Percentiles rank a stretch among this genome's conserved stretches.
Conservation (phyloP, 2,113 vertebrate species). For the Ctenodactylus gundi region DNA sequence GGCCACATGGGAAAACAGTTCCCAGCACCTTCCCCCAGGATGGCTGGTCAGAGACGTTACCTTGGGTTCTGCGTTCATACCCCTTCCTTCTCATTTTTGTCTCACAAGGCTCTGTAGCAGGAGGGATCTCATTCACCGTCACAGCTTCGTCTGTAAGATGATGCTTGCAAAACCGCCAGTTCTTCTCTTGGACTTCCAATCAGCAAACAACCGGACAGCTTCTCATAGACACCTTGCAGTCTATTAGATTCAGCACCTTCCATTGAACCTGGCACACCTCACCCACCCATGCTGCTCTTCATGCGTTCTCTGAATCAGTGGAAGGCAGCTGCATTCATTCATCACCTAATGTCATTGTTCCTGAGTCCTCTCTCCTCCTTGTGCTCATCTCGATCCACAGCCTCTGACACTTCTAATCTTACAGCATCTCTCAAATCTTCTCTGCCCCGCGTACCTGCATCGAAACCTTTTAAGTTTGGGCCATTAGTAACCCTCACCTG, state of each 20-base stretch:
- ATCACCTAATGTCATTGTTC: background rate
- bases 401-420: background rate
- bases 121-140: background rate
- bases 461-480: background rate
- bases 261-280: background rate
- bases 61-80: background rate
- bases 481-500: background rate
- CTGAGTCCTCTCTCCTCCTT: background rate
- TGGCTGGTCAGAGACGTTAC: background rate
- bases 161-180: background rate
- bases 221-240: background rate
- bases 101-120: background rate
- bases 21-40: background rate
- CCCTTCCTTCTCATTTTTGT: background rate
- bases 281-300: background rate
- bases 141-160: background rate
- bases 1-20: rapidly evolving
- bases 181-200: background rate
- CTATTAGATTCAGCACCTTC: no score
- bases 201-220: background rate
- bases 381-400: background rate
- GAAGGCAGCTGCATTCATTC: background rate
- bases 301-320: background rate
- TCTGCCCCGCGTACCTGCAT: background rate
- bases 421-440: background rate